phyloP scores from a whole-genome alignment of 2,113 vertebrate genomes.

The Microtus ochrogaster region DNA sequence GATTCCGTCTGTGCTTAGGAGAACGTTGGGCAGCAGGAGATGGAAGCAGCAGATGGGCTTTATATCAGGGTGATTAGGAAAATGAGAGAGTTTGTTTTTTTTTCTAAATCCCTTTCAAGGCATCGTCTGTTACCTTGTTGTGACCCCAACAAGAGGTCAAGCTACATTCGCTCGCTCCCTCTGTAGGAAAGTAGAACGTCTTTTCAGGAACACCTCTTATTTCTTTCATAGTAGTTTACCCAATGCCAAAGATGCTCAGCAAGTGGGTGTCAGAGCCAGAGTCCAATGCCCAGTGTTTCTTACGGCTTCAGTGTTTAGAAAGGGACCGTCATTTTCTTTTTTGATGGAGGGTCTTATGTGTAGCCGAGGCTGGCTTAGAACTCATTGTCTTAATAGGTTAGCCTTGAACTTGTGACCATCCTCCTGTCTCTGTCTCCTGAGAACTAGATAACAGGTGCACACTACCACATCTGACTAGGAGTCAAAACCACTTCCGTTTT shows the following conservation, averaged over 20 bases:
- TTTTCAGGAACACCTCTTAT: not conserved
- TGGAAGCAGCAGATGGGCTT: not conserved
- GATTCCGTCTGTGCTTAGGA: not conserved
- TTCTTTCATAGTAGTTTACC: not conserved
- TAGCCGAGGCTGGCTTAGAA: not conserved
- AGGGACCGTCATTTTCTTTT: not conserved
- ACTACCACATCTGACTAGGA: not conserved
- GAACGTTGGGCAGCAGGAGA: rapidly evolving
- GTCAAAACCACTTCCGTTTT: not conserved
- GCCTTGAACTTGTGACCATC: not conserved
- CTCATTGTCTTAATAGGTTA: not conserved
- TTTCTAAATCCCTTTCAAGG: not conserved
- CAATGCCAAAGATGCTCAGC: not conserved
- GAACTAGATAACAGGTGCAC: not conserved
- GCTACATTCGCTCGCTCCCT: not conserved
- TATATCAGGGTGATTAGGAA: not conserved
- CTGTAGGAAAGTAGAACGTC: not conserved
- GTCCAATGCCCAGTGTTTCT: not conserved
- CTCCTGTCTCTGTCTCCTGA: not conserved
- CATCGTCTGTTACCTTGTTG: not conserved
- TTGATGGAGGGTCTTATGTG: not conserved
- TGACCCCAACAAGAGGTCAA: not conserved
- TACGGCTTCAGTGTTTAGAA: conserved; percentile 41
- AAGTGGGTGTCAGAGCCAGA: not conserved
- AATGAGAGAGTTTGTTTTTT: not conserved